A percentile compares a stretch with the other conserved stretches of the same genome.
Evolutionary conservation across 1,140 invertebrate genomes (phyloP).

Genomic region (Drosophila sproati): DNA sequence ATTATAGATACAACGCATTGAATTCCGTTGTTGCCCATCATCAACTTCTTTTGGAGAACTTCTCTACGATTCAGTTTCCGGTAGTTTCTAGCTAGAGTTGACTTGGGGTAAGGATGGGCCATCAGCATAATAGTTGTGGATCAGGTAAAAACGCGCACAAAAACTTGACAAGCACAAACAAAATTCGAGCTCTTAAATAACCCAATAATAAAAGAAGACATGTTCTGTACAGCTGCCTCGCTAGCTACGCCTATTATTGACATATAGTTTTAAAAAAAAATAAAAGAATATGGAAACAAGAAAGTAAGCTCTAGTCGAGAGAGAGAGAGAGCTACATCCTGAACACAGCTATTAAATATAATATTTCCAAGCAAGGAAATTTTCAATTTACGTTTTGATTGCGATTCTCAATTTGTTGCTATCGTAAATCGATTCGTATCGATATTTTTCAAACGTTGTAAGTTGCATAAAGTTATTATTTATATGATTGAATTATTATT

Average conservation of each 20-base stretch:
- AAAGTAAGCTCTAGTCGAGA: no score
- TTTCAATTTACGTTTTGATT: no score
- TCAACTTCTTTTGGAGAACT: neutral
- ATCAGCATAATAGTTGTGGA: slow-evolving; percentile 26
- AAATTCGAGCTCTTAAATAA: slow-evolving; percentile 10
- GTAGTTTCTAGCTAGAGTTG: slow-evolving; percentile 36
- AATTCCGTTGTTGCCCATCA: slow-evolving; percentile 17
- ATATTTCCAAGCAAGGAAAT: no score
- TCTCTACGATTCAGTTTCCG: slow-evolving; percentile 15
- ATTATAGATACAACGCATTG: slow-evolving; percentile 27
- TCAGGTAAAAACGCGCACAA: slow-evolving; percentile 45
- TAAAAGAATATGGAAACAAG: neutral
- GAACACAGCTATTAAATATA: no score
- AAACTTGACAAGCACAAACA: neutral
- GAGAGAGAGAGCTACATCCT: no score
- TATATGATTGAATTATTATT: no score
- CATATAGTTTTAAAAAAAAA: neutral
- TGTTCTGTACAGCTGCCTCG: slow-evolving; percentile 3
- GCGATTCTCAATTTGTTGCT: no score
- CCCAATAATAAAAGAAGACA: slow-evolving; percentile 7
- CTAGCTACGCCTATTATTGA: neutral
- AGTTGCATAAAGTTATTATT: no score
- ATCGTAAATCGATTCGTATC: no score
- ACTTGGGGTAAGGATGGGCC: slow-evolving; percentile 1
- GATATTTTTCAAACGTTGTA: no score